Evolutionary conservation across 2,888 invertebrate genomes (phyloP).

Genomic region (Eupeodes luniger): DNA sequence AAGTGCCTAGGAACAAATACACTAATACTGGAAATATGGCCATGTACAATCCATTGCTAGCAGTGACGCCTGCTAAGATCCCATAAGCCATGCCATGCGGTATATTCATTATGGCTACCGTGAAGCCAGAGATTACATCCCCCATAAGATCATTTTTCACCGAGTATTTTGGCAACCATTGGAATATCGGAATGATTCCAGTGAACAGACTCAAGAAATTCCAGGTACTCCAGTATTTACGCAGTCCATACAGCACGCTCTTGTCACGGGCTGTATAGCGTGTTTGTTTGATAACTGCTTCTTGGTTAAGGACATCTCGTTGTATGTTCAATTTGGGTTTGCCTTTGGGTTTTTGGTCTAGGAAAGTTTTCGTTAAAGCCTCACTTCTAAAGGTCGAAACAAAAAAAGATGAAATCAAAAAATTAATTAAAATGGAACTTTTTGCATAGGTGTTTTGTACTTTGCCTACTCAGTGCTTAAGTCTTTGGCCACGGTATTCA

Average conservation of each 20-base stretch:
- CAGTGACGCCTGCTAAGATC: slow-evolving; percentile 88
- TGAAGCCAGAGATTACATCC: slow-evolving; percentile 93
- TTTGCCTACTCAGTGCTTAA: slow-evolving; percentile 80
- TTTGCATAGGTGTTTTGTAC: slow-evolving; percentile 44
- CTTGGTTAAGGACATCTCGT: slow-evolving; percentile 82
- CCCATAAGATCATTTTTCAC: slow-evolving; percentile 86
- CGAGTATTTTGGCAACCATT: slow-evolving; percentile 88
- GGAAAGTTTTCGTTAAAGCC: slow-evolving; percentile 78
- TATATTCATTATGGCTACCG: slow-evolving; percentile 93
- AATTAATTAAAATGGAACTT: slow-evolving; percentile 39
- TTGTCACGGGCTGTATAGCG: slow-evolving; percentile 83
- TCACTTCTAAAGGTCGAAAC: slow-evolving; percentile 78
- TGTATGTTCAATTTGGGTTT: slow-evolving; percentile 81
- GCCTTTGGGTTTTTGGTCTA: slow-evolving; percentile 79
- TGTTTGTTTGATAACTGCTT: slow-evolving; percentile 82
- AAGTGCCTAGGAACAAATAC: slow-evolving; percentile 93
- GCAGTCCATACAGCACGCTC: slow-evolving; percentile 81
- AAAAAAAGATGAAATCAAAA: not conserved
- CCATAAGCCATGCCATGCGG: slow-evolving; percentile 93
- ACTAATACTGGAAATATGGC: slow-evolving; percentile 94
- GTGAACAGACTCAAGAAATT: slow-evolving; percentile 81
- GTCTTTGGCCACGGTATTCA: slow-evolving; percentile 79
- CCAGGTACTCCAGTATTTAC: slow-evolving; percentile 80
- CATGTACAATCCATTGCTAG: slow-evolving; percentile 90
- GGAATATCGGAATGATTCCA: slow-evolving; percentile 85